Conservation (phyloP, 2,888 invertebrate genomes). For the Caenorhabditis becei region DNA sequence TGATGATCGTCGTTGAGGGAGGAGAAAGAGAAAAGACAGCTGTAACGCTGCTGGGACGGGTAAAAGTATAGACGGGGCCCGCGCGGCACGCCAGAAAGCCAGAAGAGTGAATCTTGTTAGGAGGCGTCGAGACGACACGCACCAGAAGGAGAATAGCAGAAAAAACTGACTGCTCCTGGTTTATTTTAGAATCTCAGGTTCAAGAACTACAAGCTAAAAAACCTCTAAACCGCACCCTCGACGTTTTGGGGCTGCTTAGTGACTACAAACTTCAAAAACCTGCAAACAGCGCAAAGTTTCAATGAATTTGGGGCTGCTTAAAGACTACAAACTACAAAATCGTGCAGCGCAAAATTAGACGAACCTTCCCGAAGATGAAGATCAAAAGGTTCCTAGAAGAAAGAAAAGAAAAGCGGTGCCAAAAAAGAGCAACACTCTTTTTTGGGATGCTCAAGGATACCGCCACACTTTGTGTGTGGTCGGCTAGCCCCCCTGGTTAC, state of each 20-base stretch:
- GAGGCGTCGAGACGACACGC: constrained; percentile 31
- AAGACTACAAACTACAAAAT: no score
- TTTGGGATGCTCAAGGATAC: constrained; percentile 11
- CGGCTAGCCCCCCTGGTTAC: constrained; percentile 45
- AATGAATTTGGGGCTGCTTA: no score
- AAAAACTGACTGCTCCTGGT: constrained; percentile 14
- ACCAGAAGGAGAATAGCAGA: not conserved
- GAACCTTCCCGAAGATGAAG: no score
- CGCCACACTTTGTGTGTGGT: constrained; percentile 7
- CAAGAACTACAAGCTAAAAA: no score
- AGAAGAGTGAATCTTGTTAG: constrained; percentile 55
- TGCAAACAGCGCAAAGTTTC: no score
- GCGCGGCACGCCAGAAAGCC: constrained; percentile 18
- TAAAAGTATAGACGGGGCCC: constrained; percentile 44
- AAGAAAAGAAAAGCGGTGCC: not conserved
- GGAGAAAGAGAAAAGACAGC: constrained; percentile 37
- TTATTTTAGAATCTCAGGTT: not conserved
- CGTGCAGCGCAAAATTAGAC: no score
- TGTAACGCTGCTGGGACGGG: constrained; percentile 44
- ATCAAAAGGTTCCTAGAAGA: no score
- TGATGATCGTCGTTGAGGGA: constrained; percentile 16
- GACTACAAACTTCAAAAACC: no score
- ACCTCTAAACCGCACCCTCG: no score
- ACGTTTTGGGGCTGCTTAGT: no score
- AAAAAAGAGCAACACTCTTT: not conserved